Evolutionary conservation across 2,888 invertebrate genomes (phyloP), one percentile per base, ranked within the genome.

Genomic region (Dryobota labecula): DNA sequence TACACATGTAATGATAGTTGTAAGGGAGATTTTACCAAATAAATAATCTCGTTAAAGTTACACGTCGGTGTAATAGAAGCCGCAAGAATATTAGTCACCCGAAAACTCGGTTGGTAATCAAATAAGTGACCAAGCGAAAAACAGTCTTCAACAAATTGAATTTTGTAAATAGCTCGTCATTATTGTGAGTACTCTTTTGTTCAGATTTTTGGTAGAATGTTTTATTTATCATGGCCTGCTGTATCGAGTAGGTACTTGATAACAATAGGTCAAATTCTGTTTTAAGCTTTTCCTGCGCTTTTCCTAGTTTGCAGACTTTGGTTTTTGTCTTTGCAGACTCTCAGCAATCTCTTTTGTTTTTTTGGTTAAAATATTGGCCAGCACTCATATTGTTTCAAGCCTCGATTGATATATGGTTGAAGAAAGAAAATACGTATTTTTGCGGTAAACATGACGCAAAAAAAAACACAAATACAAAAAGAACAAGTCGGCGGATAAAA

Each of bases 121-220:
- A 70, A 70, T 70, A 61, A 75, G 65, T 80, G 76, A 79, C 76
- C 62, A 54, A 41, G 70, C 56, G 33, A 57, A 64, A 79, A 70
- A 74, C 45, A 38, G 53, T 36, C 49, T 71, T 33, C 30, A n/a
- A 58, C 79, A 75, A 79, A 79, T 79, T 80, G 49, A 67, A 80
- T 80, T 79, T 71, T 64, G 53, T 54, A 43, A 62, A 53, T 11
- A 47, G 60, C 24, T 18, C n/a, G 20, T 43, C 65, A 78, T 61
- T 61, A 49, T 73, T 62, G 27, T 20, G 8, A 27, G 13, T 33
- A 13, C 18, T 15, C 41, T 38, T 67, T 73, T 74, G 60, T 70
- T 60, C 13, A 36, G n/a, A 49, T 64, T 64, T 63, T 72, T 1
- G 11, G 30, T 7, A 1, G 1, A 30, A 30, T 45, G 11, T 58